Evolutionary conservation across 2,797 vertebrate genomes (phyloP), one percentile per base, ranked within the genome.

Genomic region (Botia almorhae): DNA sequence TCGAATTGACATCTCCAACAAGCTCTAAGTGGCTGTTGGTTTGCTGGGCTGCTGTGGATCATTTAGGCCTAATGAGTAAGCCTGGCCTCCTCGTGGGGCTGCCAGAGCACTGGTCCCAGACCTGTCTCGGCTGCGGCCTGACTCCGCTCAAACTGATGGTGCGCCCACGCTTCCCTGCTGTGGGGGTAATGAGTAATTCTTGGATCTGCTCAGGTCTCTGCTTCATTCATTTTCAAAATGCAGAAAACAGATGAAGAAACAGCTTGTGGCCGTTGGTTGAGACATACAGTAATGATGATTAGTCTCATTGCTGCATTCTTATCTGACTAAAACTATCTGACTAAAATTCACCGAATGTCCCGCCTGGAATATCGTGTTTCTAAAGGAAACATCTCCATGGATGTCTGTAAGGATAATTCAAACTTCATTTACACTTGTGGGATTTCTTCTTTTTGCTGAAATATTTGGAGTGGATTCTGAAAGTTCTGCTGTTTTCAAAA

Each of bases 1-100:
- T 91, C 76, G 88, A 88, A 87, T 89, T 85, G 89, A 88, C 89
- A 89, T 91, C 91, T 92, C 91, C 89, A 92, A 89, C 88, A 89
- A 90, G 89, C 92, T 93, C 93, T 94, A 93, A 94, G 94, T 94
- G 92, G 93, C 92, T 93, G 92, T 95, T 94, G 92, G 92, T 94
- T 94, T 94, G 94, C 93, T 92, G 91, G 89, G 93, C 93, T 93
- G 93, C 92, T 92, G 94, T 91, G 88, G 92, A 92, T 94, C 92
- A 94, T 91, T 94, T 95, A 91, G 91, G 91, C 91, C 91, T 95
- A 94, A 94, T 94, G 93, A 93, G 92, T 88, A 91, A 93, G 93
- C 90, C 91, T 91, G 91, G 90, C 91, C 92, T 90, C 90, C 90
- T 92, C 91, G 77, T 81, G 82, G 80, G 87, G 87, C 89, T 91